phyloP scores from a whole-genome alignment of 2,797 vertebrate genomes.

The Spinibarbus caldwelli region DNA sequence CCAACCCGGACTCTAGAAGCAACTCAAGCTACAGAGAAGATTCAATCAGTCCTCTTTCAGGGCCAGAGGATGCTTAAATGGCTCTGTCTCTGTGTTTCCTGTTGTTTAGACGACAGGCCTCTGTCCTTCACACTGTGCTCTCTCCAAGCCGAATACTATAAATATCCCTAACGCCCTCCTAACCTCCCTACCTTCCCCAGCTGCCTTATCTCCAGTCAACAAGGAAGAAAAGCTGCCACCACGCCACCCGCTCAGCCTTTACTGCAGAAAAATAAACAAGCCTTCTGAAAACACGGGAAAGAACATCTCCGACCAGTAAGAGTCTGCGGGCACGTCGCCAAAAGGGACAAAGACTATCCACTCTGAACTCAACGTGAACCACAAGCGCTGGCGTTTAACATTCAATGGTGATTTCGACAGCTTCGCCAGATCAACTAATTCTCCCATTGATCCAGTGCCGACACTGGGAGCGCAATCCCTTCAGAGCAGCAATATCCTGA shows the following conservation, averaged over 20 bases:
- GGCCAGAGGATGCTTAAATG: conserved; percentile 54
- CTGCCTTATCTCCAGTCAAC: conserved; percentile 16
- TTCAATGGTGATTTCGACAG: conserved; percentile 33
- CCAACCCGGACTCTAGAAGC: background rate
- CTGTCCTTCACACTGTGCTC: conserved; percentile 5
- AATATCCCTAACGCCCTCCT: conserved; percentile 19
- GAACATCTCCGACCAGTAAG: conserved; percentile 11
- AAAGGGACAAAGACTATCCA: conserved; percentile 57
- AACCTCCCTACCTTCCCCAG: conserved; percentile 10
- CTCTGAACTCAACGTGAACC: conserved; percentile 60
- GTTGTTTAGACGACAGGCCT: conserved; percentile 55
- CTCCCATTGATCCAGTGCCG: conserved; percentile 18
- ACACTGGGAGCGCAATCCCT: conserved; percentile 19
- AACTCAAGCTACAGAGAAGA: conserved; percentile 5
- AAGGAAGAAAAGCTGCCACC: conserved; percentile 35
- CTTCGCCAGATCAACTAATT: conserved; percentile 38
- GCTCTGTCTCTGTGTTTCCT: conserved; percentile 51
- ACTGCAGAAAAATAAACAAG: conserved; percentile 51
- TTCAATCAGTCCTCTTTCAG: background rate
- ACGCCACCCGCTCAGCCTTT: conserved; percentile 1
- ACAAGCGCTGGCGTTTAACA: conserved; percentile 33
- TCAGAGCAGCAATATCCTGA: conserved; percentile 40
- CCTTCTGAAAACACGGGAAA: conserved; percentile 47
- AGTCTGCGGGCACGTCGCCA: conserved; percentile 41
- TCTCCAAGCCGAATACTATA: conserved; percentile 5